These are phyloP conservation scores for Maccullochella peelii DNA, from an alignment of 2,113 vertebrate genomes.

Conservation along the genomic window DNA sequence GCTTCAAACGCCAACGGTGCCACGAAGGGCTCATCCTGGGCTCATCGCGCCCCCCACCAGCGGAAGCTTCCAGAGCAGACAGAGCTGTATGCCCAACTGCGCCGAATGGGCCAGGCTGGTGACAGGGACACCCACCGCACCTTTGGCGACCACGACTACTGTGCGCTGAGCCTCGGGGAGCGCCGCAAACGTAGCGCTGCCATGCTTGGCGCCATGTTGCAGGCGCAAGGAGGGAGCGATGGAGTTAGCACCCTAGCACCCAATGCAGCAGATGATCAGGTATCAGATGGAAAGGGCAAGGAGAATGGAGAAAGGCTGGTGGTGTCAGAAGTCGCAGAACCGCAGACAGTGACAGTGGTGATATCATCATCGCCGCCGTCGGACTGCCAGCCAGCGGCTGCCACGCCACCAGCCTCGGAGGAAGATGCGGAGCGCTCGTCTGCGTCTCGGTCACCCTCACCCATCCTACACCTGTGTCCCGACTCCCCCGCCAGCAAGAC, in stretches of 20 bases:
- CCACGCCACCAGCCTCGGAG: slow-evolving; percentile 66
- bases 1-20: slow-evolving; percentile 71
- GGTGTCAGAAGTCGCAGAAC: slow-evolving; percentile 1
- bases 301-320: slow-evolving; percentile 36
- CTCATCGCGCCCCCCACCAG: slow-evolving; percentile 74
- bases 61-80: slow-evolving; percentile 93
- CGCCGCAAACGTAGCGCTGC: slow-evolving; percentile 74
- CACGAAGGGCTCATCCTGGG: slow-evolving; percentile 56
- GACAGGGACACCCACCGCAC: slow-evolving; percentile 73
- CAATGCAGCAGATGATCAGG: slow-evolving; percentile 56
- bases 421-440: slow-evolving; percentile 73
- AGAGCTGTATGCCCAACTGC: slow-evolving; percentile 94
- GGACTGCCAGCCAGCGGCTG: slow-evolving; percentile 46
- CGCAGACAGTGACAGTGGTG: slow-evolving; percentile 1
- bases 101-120: slow-evolving; percentile 79
- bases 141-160: slow-evolving; percentile 98
- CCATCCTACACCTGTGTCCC: slow-evolving; percentile 81
- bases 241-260: background rate
- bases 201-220: slow-evolving; percentile 68
- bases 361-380: background rate
- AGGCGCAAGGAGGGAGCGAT: slow-evolving; percentile 57
- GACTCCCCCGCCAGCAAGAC: slow-evolving; percentile 88
- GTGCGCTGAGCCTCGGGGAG: slow-evolving; percentile 84
- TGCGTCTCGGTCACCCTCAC: slow-evolving; percentile 75
- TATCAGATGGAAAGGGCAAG: slow-evolving; percentile 30